Evolutionary conservation across 1,140 invertebrate species (phyloP).

Genomic region (Cephus cinctus): DNA sequence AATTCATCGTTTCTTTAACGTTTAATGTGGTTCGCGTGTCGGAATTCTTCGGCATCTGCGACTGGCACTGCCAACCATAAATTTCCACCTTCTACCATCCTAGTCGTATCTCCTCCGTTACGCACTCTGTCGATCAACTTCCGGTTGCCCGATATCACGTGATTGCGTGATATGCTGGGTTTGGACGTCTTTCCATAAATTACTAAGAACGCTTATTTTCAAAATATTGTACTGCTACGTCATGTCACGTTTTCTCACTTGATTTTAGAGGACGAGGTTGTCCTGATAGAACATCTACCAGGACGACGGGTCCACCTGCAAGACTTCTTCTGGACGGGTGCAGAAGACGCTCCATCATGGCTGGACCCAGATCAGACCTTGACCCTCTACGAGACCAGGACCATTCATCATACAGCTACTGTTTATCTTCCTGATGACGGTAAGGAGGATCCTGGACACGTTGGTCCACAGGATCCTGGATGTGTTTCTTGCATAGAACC

Average conservation of each 20-base stretch:
- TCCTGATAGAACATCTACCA: slow-evolving; percentile 54
- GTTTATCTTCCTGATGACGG: slow-evolving; percentile 37
- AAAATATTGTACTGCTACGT: no score
- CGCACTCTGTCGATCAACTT: slow-evolving; percentile 28
- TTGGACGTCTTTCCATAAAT: slow-evolving; percentile 20
- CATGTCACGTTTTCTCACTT: not conserved
- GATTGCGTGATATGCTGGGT: slow-evolving; percentile 40
- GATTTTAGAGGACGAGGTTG: slow-evolving; percentile 48
- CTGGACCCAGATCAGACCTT: slow-evolving; percentile 44
- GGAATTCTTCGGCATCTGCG: no score
- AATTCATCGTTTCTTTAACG: no score
- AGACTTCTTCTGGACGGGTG: slow-evolving; percentile 84
- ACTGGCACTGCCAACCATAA: no score
- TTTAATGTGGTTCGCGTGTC: no score
- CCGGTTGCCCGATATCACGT: slow-evolving; percentile 28
- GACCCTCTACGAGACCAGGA: slow-evolving; percentile 45
- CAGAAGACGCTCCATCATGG: slow-evolving; percentile 69
- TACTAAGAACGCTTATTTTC: no score
- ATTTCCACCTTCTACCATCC: no score
- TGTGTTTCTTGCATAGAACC: slow-evolving; percentile 47
- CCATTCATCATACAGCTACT: slow-evolving; percentile 45
- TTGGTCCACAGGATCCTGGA: slow-evolving; percentile 23
- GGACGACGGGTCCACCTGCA: slow-evolving; percentile 67
- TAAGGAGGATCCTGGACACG: slow-evolving; percentile 7
- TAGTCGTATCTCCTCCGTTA: slow-evolving; percentile 1